A percentile compares a stretch with the other conserved stretches of the same genome.
phyloP scores from a whole-genome alignment of 2,797 vertebrate genomes.

The Cuculus canorus region DNA sequence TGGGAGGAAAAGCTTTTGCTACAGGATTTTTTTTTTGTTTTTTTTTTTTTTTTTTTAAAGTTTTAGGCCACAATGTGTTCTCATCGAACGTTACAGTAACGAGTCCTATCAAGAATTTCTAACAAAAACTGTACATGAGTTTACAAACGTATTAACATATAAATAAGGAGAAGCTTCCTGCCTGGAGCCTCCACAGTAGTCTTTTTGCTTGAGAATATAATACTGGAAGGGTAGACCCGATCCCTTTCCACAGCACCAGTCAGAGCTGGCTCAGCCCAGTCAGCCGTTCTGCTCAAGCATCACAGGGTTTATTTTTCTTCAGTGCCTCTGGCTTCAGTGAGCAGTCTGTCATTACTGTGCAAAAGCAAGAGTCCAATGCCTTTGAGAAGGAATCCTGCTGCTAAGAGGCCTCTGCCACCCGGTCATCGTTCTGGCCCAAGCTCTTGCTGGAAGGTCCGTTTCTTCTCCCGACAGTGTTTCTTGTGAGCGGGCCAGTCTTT shows the following conservation, averaged over 20 bases:
- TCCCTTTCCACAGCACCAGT: constrained; percentile 73
- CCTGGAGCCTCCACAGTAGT: constrained; percentile 76
- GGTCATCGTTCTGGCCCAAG: constrained; percentile 95
- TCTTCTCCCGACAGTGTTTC: constrained; percentile 98
- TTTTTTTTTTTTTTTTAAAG: neutral
- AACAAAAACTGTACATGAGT: constrained; percentile 85
- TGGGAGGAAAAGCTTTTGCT: constrained; percentile 63
- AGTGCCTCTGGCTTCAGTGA: constrained; percentile 71
- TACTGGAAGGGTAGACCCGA: constrained; percentile 69
- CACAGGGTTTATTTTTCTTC: constrained; percentile 62
- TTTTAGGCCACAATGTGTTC: constrained; percentile 46
- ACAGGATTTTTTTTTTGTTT: constrained; percentile 19
- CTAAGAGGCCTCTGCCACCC: constrained; percentile 62
- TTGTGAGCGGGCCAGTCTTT: constrained; percentile 99
- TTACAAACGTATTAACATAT: constrained; percentile 88
- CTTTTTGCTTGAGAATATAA: constrained; percentile 76
- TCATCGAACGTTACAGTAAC: constrained; percentile 74
- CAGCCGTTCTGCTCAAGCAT: constrained; percentile 68
- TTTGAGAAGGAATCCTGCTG: constrained; percentile 61
- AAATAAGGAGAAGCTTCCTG: constrained; percentile 82
- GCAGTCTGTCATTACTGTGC: constrained; percentile 73
- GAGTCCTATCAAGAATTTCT: constrained; percentile 76
- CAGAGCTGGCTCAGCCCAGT: constrained; percentile 67
- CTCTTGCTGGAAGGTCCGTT: constrained; percentile 90
- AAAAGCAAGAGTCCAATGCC: constrained; percentile 67